These are phyloP conservation scores for Naso thynnoides DNA, from an alignment of 2,797 vertebrate genomes.

Conservation along the genomic window DNA sequence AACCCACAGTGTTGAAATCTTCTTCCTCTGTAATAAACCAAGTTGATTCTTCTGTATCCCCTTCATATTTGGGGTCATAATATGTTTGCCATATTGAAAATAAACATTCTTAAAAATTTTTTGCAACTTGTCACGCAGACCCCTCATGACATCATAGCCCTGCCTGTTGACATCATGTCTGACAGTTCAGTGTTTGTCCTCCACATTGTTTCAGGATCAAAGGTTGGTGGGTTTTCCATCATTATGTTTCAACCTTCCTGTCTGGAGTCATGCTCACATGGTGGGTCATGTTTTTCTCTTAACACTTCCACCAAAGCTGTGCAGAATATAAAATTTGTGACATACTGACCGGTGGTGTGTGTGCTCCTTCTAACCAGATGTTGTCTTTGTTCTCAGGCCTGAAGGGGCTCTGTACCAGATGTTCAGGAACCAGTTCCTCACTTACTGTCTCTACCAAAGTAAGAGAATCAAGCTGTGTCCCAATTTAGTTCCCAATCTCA, in stretches of 20 bases:
- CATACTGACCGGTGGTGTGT: background rate
- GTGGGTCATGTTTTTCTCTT: slow-evolving; percentile 75
- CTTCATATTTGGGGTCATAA: too few relatives aligned
- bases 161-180: background rate
- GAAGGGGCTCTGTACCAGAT: slow-evolving; percentile 96
- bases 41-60: background rate
- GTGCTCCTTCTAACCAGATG: slow-evolving; percentile 2
- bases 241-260: slow-evolving; percentile 95
- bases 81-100: too few relatives aligned
- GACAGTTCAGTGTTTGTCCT: background rate
- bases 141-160: background rate
- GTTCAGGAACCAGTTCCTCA: slow-evolving; percentile 96
- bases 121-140: too few relatives aligned
- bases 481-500: too few relatives aligned
- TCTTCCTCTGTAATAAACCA: too few relatives aligned
- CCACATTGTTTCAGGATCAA: slow-evolving; percentile 89
- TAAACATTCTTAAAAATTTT: too few relatives aligned
- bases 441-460: slow-evolving; percentile 98
- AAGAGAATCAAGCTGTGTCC: slow-evolving; percentile 67
- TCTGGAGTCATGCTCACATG: slow-evolving; percentile 98
- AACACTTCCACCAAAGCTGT: background rate
- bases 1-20: too few relatives aligned
- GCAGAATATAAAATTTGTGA: background rate
- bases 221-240: slow-evolving; percentile 99
- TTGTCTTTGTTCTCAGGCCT: slow-evolving; percentile 85